A percentile compares a stretch with the other conserved stretches of the same genome.
Evolutionary conservation across 2,888 invertebrate species (phyloP).

Genomic region (Syrista parreyssii): DNA sequence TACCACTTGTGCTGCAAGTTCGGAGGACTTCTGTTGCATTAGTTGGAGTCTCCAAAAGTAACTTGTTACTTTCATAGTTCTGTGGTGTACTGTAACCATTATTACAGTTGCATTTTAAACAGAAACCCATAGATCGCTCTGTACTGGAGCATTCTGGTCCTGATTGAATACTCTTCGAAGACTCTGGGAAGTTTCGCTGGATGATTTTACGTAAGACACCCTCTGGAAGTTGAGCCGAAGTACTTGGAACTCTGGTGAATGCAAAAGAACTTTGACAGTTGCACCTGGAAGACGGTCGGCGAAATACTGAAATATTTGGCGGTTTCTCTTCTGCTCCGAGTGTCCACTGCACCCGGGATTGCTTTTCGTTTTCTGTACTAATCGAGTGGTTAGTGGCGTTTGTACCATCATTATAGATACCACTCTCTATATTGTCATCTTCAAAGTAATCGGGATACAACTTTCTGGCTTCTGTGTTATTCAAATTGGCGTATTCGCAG

Average conservation of each 20-base stretch:
- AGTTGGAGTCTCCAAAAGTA: constrained; percentile 77
- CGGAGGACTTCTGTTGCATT: constrained; percentile 79
- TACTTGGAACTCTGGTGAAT: constrained; percentile 57
- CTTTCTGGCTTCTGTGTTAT: constrained; percentile 30
- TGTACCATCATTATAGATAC: constrained; percentile 19
- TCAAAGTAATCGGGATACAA: constrained; percentile 16
- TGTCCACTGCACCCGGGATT: constrained; percentile 55
- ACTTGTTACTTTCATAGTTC: constrained; percentile 44
- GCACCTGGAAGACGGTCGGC: constrained; percentile 16
- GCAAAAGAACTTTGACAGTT: constrained; percentile 53
- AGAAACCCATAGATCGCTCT: constrained; percentile 36
- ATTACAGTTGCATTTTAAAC: constrained; percentile 52
- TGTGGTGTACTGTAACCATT: constrained; percentile 36
- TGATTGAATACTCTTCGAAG: constrained; percentile 56
- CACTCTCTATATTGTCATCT: no score
- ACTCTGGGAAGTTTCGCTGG: constrained; percentile 60
- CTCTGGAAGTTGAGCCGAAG: constrained; percentile 58
- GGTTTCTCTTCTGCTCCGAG: constrained; percentile 56
- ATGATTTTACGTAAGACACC: constrained; percentile 58
- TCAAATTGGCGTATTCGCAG: not conserved
- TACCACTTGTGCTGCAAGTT: constrained; percentile 40
- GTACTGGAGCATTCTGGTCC: constrained; percentile 34
- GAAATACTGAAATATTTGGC: constrained; percentile 18
- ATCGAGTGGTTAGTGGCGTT: constrained; percentile 29
- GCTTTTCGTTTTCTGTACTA: constrained; percentile 25